phyloP scores from a whole-genome alignment of 2,888 invertebrate genomes.

The Crioceris asparagi region DNA sequence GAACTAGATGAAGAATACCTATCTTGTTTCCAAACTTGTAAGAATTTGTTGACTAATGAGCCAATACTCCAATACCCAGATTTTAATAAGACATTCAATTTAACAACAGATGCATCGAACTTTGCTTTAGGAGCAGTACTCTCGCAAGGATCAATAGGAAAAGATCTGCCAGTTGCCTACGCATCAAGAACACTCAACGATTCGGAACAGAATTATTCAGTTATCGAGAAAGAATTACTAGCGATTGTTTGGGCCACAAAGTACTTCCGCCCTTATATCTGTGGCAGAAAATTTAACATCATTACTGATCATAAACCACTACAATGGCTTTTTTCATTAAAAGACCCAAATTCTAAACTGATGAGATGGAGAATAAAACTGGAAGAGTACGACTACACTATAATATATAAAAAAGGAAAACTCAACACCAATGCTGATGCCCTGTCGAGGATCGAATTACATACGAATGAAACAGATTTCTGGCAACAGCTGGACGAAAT shows the following conservation, averaged over 20 bases:
- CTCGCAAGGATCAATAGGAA: constrained; percentile 15
- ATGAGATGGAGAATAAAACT: constrained; percentile 10
- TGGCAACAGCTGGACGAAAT: constrained; percentile 1
- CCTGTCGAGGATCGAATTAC: constrained; percentile 8
- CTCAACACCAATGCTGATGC: constrained; percentile 11
- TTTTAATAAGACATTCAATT: constrained; percentile 18
- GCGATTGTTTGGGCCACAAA: no score
- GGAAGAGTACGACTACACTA: constrained; percentile 8
- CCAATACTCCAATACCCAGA: constrained; percentile 20
- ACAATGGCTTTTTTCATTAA: constrained; percentile 7
- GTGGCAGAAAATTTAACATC: constrained; percentile 9
- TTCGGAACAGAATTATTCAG: constrained; percentile 10
- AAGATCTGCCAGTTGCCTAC: constrained; percentile 16
- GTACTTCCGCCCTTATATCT: no score
- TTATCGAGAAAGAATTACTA: constrained; percentile 20
- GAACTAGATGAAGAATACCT: constrained; percentile 10
- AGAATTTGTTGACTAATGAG: constrained; percentile 14
- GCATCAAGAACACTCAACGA: constrained; percentile 6
- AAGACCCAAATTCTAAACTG: no score
- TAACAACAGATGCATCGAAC: constrained; percentile 21
- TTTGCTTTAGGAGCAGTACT: constrained; percentile 19
- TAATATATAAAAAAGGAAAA: constrained; percentile 11
- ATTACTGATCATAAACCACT: constrained; percentile 12
- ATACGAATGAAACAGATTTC: not conserved
- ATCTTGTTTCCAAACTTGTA: constrained; percentile 13